phyloP scores from a whole-genome alignment of 1,140 invertebrate species.

The Aphidius gifuensis region DNA sequence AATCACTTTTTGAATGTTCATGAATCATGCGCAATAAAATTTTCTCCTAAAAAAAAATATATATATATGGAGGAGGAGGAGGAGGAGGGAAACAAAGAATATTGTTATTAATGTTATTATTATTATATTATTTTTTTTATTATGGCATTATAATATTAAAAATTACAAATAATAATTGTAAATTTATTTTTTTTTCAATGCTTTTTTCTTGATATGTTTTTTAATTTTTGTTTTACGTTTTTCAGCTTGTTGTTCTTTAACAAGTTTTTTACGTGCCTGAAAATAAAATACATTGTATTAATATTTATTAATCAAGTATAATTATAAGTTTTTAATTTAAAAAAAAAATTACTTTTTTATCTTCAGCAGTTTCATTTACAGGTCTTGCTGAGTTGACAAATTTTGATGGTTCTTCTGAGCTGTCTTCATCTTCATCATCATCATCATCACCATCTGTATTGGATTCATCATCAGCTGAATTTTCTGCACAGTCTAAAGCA shows the following conservation, averaged over 20 bases:
- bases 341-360: conserved; percentile 66
- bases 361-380: conserved; percentile 81
- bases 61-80: no score
- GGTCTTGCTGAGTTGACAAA: conserved; percentile 71
- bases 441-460: conserved; percentile 25
- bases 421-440: conserved; percentile 44
- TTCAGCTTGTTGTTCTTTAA: conserved; percentile 86
- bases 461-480: conserved; percentile 38
- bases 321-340: conserved; percentile 2
- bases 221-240: conserved; percentile 90
- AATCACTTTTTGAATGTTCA: no score
- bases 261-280: conserved; percentile 74
- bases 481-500: conserved; percentile 41
- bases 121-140: no score
- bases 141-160: no score
- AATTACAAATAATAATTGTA: no score
- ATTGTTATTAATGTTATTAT: no score
- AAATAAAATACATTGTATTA: conserved; percentile 18
- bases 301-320: conserved; percentile 14
- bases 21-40: no score
- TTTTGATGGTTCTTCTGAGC: conserved; percentile 57
- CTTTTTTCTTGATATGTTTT: conserved; percentile 89
- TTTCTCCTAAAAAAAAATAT: no score
- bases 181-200: conserved; percentile 64
- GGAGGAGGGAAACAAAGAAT: no score